A percentile compares a stretch with the other conserved stretches of the same genome.
phyloP scores from a whole-genome alignment of 2,888 invertebrate species.

The Scrobipalpa atriplicella region DNA sequence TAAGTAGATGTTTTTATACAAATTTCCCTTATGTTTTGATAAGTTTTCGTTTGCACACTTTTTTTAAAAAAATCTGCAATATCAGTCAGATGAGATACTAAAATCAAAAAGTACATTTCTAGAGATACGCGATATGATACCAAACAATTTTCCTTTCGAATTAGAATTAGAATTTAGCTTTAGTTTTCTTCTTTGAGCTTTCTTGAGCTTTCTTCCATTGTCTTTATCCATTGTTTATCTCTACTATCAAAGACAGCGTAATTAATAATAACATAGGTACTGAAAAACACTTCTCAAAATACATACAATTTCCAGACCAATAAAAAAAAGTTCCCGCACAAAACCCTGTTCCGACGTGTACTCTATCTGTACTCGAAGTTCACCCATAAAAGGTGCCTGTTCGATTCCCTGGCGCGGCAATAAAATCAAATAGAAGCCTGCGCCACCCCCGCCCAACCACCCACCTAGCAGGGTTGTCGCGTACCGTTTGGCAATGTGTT shows the following conservation, averaged over 20 bases:
- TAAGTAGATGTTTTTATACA: too few species aligned
- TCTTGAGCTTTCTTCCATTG: too few species aligned
- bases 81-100: too few species aligned
- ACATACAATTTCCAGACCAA: background rate
- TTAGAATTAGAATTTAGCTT: too few species aligned
- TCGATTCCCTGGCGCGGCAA: conserved; percentile 48
- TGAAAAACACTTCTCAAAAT: background rate
- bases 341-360: conserved; percentile 15
- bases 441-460: conserved; percentile 30
- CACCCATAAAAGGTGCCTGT: conserved; percentile 50
- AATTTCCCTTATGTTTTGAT: too few species aligned
- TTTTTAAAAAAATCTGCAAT: too few species aligned
- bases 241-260: background rate
- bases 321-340: background rate
- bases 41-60: too few species aligned
- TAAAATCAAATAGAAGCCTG: conserved; percentile 62
- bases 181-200: too few species aligned
- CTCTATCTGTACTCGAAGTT: conserved; percentile 43
- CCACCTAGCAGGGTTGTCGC: conserved; percentile 27
- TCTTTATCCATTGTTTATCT: too few species aligned
- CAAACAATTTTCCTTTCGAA: too few species aligned
- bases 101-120: too few species aligned
- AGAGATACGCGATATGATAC: too few species aligned
- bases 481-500: background rate
- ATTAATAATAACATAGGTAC: background rate